Evolutionary conservation across 2,888 invertebrate species (phyloP).

Genomic region (Drosophila tanythrix): DNA sequence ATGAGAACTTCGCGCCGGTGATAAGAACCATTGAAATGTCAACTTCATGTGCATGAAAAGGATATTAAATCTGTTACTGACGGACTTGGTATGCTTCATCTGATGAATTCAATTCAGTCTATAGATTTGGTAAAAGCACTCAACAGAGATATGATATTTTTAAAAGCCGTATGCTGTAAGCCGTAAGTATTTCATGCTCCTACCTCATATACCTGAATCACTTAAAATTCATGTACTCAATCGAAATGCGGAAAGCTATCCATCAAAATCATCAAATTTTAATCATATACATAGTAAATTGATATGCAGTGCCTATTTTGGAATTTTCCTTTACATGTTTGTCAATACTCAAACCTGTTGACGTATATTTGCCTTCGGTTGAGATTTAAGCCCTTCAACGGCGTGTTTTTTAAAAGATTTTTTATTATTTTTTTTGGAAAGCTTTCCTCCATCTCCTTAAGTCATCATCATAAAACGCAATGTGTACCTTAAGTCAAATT

Average conservation of each 20-base stretch:
- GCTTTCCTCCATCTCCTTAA: constrained; percentile 31
- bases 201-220: constrained; percentile 1
- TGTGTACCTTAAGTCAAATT: constrained; percentile 73
- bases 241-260: constrained; percentile 43
- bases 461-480: constrained; percentile 68
- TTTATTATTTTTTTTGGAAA: constrained; percentile 20
- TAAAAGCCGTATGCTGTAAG: background rate
- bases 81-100: background rate
- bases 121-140: background rate
- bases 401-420: constrained; percentile 9
- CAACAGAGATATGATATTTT: background rate
- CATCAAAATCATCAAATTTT: constrained; percentile 66
- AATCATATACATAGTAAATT: constrained; percentile 59
- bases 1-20: background rate
- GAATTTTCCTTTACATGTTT: constrained; percentile 58
- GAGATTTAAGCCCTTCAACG: constrained; percentile 50
- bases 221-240: constrained; percentile 32
- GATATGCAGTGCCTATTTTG: constrained; percentile 46
- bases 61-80: background rate
- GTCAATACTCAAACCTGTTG: constrained; percentile 73
- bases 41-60: background rate
- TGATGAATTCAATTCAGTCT: background rate
- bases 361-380: constrained; percentile 48
- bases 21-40: background rate
- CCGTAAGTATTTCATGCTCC: background rate